These are phyloP conservation scores for Podilymbus podiceps DNA, from an alignment of 2,113 vertebrate genomes.

Conservation along the genomic window DNA sequence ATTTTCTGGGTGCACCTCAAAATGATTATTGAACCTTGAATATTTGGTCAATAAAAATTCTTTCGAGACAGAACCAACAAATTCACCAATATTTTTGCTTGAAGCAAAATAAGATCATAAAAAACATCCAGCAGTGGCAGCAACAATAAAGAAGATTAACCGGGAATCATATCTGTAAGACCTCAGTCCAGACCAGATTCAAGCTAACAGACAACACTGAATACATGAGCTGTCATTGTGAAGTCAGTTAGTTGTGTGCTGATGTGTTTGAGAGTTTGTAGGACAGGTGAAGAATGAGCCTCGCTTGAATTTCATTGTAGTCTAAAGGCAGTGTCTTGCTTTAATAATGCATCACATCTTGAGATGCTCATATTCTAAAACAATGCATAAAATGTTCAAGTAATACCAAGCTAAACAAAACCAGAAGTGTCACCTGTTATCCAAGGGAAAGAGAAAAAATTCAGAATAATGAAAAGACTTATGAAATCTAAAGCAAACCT, in stretches of 20 bases:
- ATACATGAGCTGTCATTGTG: not conserved
- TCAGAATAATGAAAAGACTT: not conserved
- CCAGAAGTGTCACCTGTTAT: not conserved
- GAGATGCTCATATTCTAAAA: not conserved
- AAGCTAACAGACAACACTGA: not conserved
- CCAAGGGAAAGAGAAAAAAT: not conserved
- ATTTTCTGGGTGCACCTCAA: not conserved
- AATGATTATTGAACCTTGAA: not conserved
- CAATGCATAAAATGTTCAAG: not conserved
- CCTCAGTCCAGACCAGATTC: not conserved
- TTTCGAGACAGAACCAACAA: not conserved
- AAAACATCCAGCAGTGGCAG: not conserved
- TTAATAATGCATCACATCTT: not conserved
- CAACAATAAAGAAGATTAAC: not conserved
- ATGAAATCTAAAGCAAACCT: conserved; percentile 43
- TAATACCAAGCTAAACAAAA: not conserved
- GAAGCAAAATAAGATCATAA: not conserved
- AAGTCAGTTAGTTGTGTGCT: not conserved
- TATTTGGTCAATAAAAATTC: not conserved
- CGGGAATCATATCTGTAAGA: not conserved
- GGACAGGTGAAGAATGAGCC: not conserved
- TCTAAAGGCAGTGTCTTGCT: not conserved
- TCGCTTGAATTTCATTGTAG: not conserved
- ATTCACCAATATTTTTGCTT: not conserved
- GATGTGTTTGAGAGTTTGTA: not conserved